Evolutionary conservation across 2,113 vertebrate genomes (phyloP).

Genomic region (Tautogolabrus adspersus): DNA sequence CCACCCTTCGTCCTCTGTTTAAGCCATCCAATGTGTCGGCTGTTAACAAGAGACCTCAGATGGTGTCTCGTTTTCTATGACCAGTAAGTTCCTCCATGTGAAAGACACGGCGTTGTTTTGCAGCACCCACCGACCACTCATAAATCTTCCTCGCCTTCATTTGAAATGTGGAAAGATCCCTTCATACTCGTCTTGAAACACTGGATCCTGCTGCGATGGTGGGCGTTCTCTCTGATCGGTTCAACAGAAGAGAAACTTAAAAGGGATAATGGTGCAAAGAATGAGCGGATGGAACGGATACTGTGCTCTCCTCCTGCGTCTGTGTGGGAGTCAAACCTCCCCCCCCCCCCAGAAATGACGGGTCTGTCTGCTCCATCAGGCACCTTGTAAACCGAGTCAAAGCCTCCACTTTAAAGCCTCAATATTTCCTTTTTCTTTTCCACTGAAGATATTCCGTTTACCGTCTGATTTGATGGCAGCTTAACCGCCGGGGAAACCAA

Average conservation of each 20-base stretch:
- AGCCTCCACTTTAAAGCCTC: conserved; percentile 16
- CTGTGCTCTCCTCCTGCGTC: conserved; percentile 11
- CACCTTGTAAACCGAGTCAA: conserved; percentile 52
- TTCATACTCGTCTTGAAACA: conserved; percentile 45
- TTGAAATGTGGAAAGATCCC: conserved; percentile 68
- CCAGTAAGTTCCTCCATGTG: conserved; percentile 26
- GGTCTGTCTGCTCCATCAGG: conserved; percentile 47
- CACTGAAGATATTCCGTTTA: background rate
- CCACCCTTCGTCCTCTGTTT: conserved; percentile 41
- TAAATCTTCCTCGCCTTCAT: conserved; percentile 50
- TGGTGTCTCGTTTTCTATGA: conserved; percentile 43
- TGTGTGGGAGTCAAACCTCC: conserved; percentile 22
- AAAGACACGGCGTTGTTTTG: conserved; percentile 19
- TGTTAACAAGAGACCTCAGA: conserved; percentile 43
- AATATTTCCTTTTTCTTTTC: conserved; percentile 1
- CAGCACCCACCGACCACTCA: conserved; percentile 32
- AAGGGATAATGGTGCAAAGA: conserved; percentile 35
- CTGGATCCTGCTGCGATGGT: conserved; percentile 42
- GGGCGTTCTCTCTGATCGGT: conserved; percentile 66
- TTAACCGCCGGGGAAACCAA: background rate
- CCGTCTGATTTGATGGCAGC: conserved; percentile 15
- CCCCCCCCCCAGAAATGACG: conserved; percentile 3
- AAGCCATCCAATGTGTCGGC: conserved; percentile 35
- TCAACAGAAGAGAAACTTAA: conserved; percentile 70
- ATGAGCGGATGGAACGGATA: conserved; percentile 8